These are phyloP conservation scores for Brachyalestes nurse DNA, from an alignment of 2,797 vertebrate genomes.

Conservation along the genomic window DNA sequence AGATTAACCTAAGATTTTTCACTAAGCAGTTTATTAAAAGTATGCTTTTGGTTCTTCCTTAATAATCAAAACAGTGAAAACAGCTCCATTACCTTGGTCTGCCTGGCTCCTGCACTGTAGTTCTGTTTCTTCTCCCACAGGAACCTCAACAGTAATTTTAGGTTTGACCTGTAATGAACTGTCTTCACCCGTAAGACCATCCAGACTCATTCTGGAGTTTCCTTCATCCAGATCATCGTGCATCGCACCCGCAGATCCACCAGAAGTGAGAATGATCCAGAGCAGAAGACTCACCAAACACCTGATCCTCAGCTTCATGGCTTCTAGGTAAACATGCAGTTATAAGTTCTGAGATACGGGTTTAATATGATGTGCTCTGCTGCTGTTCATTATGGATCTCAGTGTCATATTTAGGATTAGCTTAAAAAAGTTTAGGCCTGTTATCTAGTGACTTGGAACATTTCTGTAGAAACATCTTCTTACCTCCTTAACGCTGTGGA, in stretches of 20 bases:
- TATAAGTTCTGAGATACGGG: neutral
- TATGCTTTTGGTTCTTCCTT: no score
- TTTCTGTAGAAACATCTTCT: no score
- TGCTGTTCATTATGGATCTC: no score
- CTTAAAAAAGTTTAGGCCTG: no score
- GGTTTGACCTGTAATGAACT: slow-evolving; percentile 17
- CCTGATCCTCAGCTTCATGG: slow-evolving; percentile 13
- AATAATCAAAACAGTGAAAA: no score
- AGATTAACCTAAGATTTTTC: no score
- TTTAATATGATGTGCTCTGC: no score
- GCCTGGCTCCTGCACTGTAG: slow-evolving; percentile 31
- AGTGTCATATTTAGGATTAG: no score
- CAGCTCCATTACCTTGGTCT: slow-evolving; percentile 36
- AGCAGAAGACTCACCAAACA: slow-evolving; percentile 21
- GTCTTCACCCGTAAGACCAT: neutral
- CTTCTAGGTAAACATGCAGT: slow-evolving; percentile 11
- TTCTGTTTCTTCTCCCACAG: slow-evolving; percentile 19
- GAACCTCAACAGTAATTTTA: slow-evolving; percentile 16
- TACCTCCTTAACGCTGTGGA: neutral
- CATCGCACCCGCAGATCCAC: neutral
- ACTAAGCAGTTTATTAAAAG: no score
- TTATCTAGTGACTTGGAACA: no score
- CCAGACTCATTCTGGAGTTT: neutral
- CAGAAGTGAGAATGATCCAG: slow-evolving; percentile 7
- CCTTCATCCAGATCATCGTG: neutral